Evolutionary conservation across 1,140 invertebrate species (phyloP).

Genomic region (Colletes latitarsis): DNA sequence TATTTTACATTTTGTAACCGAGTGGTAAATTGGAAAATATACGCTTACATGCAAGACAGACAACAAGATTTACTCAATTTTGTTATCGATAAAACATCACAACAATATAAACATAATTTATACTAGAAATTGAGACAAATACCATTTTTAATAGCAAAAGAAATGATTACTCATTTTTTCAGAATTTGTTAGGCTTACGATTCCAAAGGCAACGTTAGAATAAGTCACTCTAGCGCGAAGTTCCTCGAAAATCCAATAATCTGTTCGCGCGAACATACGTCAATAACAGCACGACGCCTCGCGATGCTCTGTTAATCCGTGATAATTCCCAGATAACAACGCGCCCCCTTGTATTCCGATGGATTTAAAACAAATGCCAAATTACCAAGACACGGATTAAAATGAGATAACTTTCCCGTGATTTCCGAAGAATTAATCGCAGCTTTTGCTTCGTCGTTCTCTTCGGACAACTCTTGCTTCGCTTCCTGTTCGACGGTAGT

Average conservation of each 20-base stretch:
- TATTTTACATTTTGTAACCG: too few species aligned
- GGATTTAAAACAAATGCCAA: neutral
- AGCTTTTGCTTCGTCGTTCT: too few species aligned
- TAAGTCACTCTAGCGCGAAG: neutral
- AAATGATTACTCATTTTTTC: neutral
- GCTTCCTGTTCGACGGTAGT: neutral
- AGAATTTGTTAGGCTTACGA: neutral
- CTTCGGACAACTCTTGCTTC: too few species aligned
- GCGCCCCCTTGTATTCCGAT: neutral
- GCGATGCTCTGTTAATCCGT: conserved; percentile 46
- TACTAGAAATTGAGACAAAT: too few species aligned
- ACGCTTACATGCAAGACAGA: too few species aligned
- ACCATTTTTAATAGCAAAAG: neutral
- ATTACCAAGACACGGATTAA: neutral
- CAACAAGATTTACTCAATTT: too few species aligned
- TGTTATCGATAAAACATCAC: too few species aligned
- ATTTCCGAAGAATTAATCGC: too few species aligned
- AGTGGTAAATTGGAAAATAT: too few species aligned
- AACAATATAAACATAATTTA: too few species aligned
- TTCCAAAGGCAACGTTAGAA: neutral
- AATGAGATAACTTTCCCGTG: neutral
- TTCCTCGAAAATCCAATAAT: conserved; percentile 2
- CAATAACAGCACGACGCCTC: neutral
- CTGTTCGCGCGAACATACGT: neutral
- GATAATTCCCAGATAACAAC: conserved; percentile 54